Evolutionary conservation across 2,797 vertebrate species (phyloP).

Genomic region (Rhinoraja longicauda): DNA sequence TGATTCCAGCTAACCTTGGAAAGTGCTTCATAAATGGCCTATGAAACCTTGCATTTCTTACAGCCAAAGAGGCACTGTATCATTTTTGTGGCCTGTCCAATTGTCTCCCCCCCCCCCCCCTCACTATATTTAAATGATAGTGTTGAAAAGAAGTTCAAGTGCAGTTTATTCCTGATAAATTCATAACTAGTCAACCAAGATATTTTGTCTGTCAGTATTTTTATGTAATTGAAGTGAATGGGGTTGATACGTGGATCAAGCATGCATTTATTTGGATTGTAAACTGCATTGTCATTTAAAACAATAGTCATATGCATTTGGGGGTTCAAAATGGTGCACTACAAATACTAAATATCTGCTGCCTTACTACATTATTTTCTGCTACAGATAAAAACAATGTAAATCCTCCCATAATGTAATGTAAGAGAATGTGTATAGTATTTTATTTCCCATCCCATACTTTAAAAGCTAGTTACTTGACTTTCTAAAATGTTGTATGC

Average conservation of each 20-base stretch:
- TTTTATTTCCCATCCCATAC: neutral
- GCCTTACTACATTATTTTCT: constrained; percentile 2
- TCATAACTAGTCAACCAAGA: neutral
- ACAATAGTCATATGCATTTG: neutral
- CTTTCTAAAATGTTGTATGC: neutral
- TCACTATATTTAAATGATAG: neutral
- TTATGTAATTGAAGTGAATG: neutral
- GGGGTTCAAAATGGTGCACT: neutral
- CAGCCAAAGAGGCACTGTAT: constrained; percentile 31
- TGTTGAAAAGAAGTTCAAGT: neutral
- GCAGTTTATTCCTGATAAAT: constrained; percentile 26
- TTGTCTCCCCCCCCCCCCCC: neutral
- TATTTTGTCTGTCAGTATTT: constrained; percentile 24
- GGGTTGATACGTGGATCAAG: neutral
- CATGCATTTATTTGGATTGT: constrained; percentile 29
- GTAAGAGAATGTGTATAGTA: neutral
- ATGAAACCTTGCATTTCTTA: constrained; percentile 31
- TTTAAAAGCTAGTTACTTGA: neutral
- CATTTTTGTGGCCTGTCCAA: constrained; percentile 25
- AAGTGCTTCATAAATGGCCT: constrained; percentile 26
- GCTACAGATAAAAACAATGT: neutral
- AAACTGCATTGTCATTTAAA: constrained; percentile 14
- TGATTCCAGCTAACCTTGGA: neutral
- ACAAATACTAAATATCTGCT: constrained; percentile 26
- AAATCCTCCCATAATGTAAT: neutral